Evolutionary conservation across 2,888 invertebrate species (phyloP).

Genomic region (Arrhopalites spinosus): DNA sequence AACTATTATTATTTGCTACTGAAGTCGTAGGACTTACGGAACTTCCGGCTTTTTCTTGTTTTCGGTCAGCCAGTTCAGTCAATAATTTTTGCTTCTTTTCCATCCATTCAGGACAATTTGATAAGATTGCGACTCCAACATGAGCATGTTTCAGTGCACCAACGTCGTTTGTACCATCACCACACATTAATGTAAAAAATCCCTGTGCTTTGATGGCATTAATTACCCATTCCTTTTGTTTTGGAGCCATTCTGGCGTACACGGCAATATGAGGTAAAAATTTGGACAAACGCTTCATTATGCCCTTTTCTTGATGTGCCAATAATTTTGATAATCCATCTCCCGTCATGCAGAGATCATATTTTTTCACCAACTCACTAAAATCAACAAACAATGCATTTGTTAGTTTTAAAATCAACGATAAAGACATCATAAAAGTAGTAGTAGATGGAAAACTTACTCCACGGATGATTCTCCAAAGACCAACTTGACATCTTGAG

Average conservation of each 20-base stretch:
- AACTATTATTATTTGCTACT: not conserved
- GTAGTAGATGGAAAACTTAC: constrained; percentile 23
- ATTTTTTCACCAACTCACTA: constrained; percentile 70
- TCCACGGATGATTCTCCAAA: constrained; percentile 59
- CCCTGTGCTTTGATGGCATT: constrained; percentile 86
- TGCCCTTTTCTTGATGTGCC: constrained; percentile 61
- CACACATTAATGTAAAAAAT: constrained; percentile 95
- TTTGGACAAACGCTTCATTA: constrained; percentile 45
- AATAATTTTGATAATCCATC: constrained; percentile 48
- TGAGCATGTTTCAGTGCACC: constrained; percentile 98
- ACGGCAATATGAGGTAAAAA: constrained; percentile 86
- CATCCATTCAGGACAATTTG: constrained; percentile 55
- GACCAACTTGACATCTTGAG: constrained; percentile 62
- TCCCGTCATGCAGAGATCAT: constrained; percentile 94
- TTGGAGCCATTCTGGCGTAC: constrained; percentile 96
- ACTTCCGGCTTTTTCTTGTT: constrained; percentile 6
- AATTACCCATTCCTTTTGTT: constrained; percentile 96
- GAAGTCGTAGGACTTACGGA: not conserved
- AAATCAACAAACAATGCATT: constrained; percentile 49
- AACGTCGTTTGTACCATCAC: constrained; percentile 99
- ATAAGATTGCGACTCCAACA: constrained; percentile 65
- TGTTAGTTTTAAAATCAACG: too few relatives aligned
- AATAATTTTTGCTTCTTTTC: constrained; percentile 54
- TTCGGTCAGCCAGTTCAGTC: constrained; percentile 44
- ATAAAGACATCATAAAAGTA: not conserved